Evolutionary conservation across 2,797 vertebrate species (phyloP), one percentile per base, ranked within the genome.

Genomic region (Oryzias sinensis): DNA sequence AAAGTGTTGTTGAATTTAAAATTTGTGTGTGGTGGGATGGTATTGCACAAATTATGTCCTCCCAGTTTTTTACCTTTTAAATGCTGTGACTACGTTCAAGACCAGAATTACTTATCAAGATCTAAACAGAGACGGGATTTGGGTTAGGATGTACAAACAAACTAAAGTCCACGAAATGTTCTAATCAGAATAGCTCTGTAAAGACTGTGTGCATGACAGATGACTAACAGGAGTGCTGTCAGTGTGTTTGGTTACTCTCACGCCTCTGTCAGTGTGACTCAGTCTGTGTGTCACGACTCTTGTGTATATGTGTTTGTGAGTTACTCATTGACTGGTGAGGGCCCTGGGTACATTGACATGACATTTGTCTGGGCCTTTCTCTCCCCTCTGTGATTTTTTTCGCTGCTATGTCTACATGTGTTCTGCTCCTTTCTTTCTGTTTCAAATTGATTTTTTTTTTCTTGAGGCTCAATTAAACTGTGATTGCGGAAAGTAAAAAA

Each of bases 311-410:
- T 43, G 56, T 70, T 20, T 64, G 65, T 24, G 62, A 56, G 62
- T 81, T 74, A 62, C 70, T 82, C 79, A 81, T 68, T 81, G 76
- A 80, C 85, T 83, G 77, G 74, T 85, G 53, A 81, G 65, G 70
- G 70, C 68, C 56, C 37, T 50, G 60, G 62, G 65, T 80, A 77
- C 70, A 80, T 80, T 65, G 70, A 81, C 78, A 64, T 82, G 83
- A 81, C 81, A 81, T 82, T 62, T 44, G 74, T 85, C 74, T 76
- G 63, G 47, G 48, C 69, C 43, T 69, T 63, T 58, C 60, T 72
- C 43, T 72, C 43, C 73, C 60, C 62, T 59, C 29, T 72, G 68
- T 63, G 57, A 74, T 70, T 68, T 65, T 18, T 46, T 71, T 65
- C 58, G 40, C 48, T 54, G 57, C 65, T 42, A 20, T 67, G 25